A percentile compares a stretch with the other conserved stretches of the same genome.
Evolutionary conservation across 2,888 invertebrate genomes (phyloP).

Genomic region (Phyllotreta cruciferae): DNA sequence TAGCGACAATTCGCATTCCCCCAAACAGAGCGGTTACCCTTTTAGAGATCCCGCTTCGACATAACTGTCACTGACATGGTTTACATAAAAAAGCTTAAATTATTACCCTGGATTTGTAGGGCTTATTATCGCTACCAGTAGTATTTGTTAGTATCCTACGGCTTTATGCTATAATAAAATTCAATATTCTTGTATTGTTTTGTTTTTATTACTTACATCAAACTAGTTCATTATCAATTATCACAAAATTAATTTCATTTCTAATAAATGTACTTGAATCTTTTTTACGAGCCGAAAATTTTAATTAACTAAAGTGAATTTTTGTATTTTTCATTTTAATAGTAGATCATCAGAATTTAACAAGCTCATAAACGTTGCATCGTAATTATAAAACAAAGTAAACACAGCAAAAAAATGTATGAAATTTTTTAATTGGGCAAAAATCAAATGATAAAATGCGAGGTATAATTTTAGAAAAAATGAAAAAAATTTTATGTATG

Average conservation of each 20-base stretch:
- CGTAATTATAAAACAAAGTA: neutral
- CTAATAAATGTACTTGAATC: too few species aligned
- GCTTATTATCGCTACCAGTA: conserved; percentile 44
- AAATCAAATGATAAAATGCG: too few species aligned
- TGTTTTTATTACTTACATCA: neutral
- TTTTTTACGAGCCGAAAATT: too few species aligned
- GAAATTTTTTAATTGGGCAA: too few species aligned
- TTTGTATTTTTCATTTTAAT: too few species aligned
- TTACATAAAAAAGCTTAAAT: conserved; percentile 60
- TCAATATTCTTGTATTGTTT: conserved; percentile 34
- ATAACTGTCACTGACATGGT: conserved; percentile 59
- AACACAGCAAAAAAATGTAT: neutral
- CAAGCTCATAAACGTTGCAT: neutral
- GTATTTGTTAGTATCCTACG: conserved; percentile 28
- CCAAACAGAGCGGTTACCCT: conserved; percentile 58
- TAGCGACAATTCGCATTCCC: conserved; percentile 62
- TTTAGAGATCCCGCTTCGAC: conserved; percentile 54
- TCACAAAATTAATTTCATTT: too few species aligned
- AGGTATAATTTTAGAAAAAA: neutral
- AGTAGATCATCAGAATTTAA: too few species aligned
- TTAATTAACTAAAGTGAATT: too few species aligned
- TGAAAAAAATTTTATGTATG: conserved; percentile 5
- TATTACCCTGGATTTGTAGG: conserved; percentile 55
- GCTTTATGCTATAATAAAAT: conserved; percentile 38
- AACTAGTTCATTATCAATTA: neutral